Percentiles rank a stretch among this genome's conserved stretches.
phyloP scores from a whole-genome alignment of 2,888 invertebrate species.

The Nycteola revayana region DNA sequence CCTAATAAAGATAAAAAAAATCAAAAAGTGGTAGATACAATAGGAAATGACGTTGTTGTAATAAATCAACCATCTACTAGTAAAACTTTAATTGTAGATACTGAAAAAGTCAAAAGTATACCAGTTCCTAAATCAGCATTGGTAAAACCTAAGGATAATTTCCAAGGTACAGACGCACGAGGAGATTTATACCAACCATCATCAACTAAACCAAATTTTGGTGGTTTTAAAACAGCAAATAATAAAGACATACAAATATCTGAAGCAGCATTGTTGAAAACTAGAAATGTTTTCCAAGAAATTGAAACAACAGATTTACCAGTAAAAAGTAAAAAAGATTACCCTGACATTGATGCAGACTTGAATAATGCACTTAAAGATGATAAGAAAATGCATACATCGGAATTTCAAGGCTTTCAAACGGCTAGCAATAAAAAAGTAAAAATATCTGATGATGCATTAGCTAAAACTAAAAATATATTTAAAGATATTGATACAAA shows the following conservation, averaged over 20 bases:
- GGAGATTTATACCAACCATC: not conserved
- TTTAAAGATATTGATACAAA: constrained; percentile 33
- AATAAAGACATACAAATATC: constrained; percentile 25
- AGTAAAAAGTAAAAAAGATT: not conserved
- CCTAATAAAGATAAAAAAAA: not conserved
- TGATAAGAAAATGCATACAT: not conserved
- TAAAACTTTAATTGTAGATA: constrained; percentile 6
- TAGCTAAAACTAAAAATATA: constrained; percentile 43
- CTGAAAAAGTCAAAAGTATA: constrained; percentile 35
- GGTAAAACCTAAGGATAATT: constrained; percentile 44
- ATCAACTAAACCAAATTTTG: constrained; percentile 5
- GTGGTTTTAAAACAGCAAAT: constrained; percentile 24
- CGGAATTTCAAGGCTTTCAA: constrained; percentile 37
- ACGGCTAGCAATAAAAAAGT: constrained; percentile 48
- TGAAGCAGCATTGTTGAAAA: constrained; percentile 30
- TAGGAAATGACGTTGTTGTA: not conserved
- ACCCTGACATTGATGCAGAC: not conserved
- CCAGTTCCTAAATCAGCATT: constrained; percentile 43
- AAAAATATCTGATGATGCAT: constrained; percentile 40
- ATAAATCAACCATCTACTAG: not conserved
- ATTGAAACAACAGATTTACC: constrained; percentile 7
- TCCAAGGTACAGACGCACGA: constrained; percentile 38
- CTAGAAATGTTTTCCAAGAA: constrained; percentile 36
- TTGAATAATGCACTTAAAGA: not conserved
- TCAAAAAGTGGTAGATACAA: not conserved